These are phyloP conservation scores for Brachionus manjavacas DNA, from an alignment of 1,140 invertebrate genomes.

Conservation along the genomic window DNA sequence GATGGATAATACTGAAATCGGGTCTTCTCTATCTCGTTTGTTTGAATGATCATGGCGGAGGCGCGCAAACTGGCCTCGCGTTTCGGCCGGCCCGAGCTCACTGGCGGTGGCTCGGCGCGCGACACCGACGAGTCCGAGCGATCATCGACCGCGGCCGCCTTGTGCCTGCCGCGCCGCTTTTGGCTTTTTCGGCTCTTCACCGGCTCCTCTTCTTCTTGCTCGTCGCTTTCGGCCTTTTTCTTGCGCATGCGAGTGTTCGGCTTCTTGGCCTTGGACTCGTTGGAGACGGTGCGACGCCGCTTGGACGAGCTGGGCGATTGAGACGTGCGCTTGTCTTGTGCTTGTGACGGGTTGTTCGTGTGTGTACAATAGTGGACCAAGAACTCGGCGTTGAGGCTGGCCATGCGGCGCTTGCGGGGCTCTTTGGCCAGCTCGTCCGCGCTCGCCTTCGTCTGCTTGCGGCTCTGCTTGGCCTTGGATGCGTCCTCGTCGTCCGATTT, in stretches of 20 bases:
- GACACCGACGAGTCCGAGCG: not conserved
- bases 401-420: conserved; percentile 10
- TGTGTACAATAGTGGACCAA: conserved; percentile 26
- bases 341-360: not conserved
- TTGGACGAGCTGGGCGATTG: not conserved
- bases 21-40: conserved; percentile 34
- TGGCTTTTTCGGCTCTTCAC: not conserved
- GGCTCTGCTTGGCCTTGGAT: not conserved
- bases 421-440: not conserved
- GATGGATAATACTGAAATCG: conserved; percentile 21
- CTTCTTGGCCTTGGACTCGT: not conserved
- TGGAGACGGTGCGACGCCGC: not conserved
- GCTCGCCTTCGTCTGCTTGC: not conserved
- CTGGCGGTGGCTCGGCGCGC: not conserved
- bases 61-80: conserved; percentile 38
- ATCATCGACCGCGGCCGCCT: not conserved
- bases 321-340: not conserved
- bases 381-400: conserved; percentile 8
- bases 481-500: not conserved
- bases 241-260: not conserved
- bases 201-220: not conserved
- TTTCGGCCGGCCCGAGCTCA: not conserved
- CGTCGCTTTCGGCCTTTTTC: not conserved
- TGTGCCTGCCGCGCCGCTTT: not conserved
- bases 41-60: conserved; percentile 41